Conservation (phyloP, 2,113 vertebrate species). For the Mellivora capensis region DNA sequence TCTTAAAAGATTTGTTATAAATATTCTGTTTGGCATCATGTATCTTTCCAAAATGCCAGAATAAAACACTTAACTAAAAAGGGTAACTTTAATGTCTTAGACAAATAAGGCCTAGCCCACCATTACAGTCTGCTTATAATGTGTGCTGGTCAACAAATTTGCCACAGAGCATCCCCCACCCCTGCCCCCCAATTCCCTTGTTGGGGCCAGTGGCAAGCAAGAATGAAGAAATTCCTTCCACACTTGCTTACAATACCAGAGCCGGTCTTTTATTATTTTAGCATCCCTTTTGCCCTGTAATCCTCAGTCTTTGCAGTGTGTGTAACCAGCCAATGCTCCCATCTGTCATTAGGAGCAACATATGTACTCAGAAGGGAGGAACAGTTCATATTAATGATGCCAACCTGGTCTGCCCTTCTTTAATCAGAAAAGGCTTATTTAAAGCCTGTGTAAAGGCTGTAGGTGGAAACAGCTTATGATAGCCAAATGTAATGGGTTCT, state of each 20-base stretch:
- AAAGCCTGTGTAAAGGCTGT: neutral
- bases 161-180: neutral
- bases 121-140: neutral
- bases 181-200: neutral
- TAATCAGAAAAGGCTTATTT: neutral
- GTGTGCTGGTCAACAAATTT: neutral
- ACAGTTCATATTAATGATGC: neutral
- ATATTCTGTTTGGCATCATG: constrained; percentile 83
- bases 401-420: neutral
- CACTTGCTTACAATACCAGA: neutral
- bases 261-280: neutral
- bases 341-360: constrained; percentile 44
- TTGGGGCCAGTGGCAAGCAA: neutral
- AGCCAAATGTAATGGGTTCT: neutral
- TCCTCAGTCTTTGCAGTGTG: neutral
- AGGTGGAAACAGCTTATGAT: neutral
- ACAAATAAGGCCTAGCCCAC: constrained; percentile 70
- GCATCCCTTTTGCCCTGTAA: neutral
- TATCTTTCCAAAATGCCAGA: constrained; percentile 80
- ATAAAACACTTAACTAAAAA: constrained; percentile 77
- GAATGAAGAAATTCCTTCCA: neutral
- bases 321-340: neutral
- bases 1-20: constrained; percentile 85
- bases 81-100: constrained; percentile 77
- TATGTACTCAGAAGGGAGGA: constrained; percentile 12